A percentile compares a stretch with the other conserved stretches of the same genome.
phyloP scores from a whole-genome alignment of 2,113 vertebrate genomes.

The Myiozetetes cayanensis region DNA sequence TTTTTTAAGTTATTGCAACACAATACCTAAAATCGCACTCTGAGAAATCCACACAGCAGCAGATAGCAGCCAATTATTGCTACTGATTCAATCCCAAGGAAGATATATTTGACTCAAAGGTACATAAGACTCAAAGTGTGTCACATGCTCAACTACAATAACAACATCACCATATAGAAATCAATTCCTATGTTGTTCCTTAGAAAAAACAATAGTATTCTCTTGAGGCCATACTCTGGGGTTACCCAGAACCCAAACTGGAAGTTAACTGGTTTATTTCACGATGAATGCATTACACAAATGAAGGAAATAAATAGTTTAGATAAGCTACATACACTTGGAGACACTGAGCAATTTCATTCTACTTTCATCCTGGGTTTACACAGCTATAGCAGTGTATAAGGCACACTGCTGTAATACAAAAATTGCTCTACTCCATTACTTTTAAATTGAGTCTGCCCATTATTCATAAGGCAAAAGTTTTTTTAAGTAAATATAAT shows the following conservation, averaged over 20 bases:
- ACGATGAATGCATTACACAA: not conserved
- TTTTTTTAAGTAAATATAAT: not conserved
- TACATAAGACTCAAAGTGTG: not conserved
- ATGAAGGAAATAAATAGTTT: not conserved
- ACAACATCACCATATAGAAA: not conserved
- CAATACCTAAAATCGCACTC: not conserved
- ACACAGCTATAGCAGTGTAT: accelerated
- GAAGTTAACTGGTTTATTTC: not conserved
- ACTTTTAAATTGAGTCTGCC: not conserved
- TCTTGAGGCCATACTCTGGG: not conserved
- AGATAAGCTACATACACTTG: not conserved
- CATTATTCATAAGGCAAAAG: not conserved
- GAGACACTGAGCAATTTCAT: not conserved
- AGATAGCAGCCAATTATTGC: not conserved
- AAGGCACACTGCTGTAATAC: not conserved
- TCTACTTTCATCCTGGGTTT: not conserved
- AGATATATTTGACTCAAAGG: not conserved
- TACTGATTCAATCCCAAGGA: not conserved
- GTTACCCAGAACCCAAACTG: not conserved
- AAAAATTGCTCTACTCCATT: not conserved
- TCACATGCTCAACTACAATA: not conserved
- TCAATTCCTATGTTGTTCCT: not conserved
- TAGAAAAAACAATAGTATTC: not conserved
- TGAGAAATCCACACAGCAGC: not conserved
- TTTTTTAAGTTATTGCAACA: conserved; percentile 19